Percentiles rank a stretch among this genome's conserved stretches.
Evolutionary conservation across 1,140 invertebrate genomes (phyloP).

Genomic region (Bicyclus anynana): DNA sequence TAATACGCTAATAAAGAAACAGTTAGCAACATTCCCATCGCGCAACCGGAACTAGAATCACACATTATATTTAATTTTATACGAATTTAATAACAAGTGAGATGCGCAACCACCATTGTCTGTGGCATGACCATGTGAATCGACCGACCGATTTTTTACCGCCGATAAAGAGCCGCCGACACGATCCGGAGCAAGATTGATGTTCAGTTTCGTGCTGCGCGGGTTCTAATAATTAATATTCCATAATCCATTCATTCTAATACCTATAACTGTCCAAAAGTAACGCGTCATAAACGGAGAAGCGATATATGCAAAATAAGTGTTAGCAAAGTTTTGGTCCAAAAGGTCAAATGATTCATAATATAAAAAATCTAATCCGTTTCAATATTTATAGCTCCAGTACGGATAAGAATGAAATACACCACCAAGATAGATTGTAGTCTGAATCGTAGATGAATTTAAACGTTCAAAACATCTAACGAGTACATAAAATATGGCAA

Average conservation of each 20-base stretch:
- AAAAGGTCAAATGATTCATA: background rate
- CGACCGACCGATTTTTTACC: conserved; percentile 59
- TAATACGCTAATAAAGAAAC: conserved; percentile 30
- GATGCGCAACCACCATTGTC: conserved; percentile 60
- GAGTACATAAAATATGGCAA: too few species aligned
- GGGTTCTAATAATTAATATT: conserved; percentile 64
- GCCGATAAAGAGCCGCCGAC: conserved; percentile 73
- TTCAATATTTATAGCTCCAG: too few species aligned
- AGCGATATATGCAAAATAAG: background rate
- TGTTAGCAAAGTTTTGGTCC: background rate
- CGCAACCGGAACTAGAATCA: conserved; percentile 71
- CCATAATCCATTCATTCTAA: conserved; percentile 66
- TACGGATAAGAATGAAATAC: too few species aligned
- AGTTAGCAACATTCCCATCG: conserved; percentile 64
- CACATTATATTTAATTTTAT: conserved; percentile 76
- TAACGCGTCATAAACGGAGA: background rate
- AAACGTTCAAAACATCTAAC: too few species aligned
- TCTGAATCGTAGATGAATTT: too few species aligned
- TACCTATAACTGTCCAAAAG: background rate
- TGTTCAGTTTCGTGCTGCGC: conserved; percentile 53
- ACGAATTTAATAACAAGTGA: conserved; percentile 76
- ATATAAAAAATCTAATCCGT: background rate
- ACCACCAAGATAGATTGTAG: too few species aligned
- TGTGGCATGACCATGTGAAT: conserved; percentile 61
- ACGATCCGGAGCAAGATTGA: conserved; percentile 65